Base-by-base conservation (phyloP, 2,888 invertebrate species). In the Plagodis dolabraria region DNA sequence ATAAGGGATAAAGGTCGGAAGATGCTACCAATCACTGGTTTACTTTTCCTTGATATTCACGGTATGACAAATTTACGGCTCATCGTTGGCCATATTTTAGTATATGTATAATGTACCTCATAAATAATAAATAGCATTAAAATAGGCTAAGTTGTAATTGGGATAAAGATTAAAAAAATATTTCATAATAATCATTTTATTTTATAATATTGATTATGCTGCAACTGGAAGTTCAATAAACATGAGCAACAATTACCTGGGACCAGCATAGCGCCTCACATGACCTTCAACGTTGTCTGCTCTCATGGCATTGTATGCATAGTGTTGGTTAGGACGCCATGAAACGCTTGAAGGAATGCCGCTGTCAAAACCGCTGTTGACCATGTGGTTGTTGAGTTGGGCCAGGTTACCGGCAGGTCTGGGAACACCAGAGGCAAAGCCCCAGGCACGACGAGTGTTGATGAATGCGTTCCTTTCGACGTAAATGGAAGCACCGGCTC, bases 391-490 rank as follows among this genome's bases (percentile, higher is more conserved):
- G 12, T 57, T 44, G n/a, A 54, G 42, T 47, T 59, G 47, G 5
- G 47, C 0, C n/a, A 60, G 7, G 40, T 22, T 10, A n/a, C 63
- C 63, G 11, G n/a, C 9, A 0, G 60, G 55, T 45, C 51, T 53
- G n/a, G 57, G 50, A 7, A 22, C 8, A 33, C 47, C 40, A 44
- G 46, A 4, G 8, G 59, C 50, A n/a, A 44, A 63, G 35, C 47
- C 61, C 61, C 61, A 62, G 33, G 42, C 54, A 11, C 47, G 47
- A 9, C 54, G 52, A 0, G 40, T 51, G 46, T 60, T 63, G 33
- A 60, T 35, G 42, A 63, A 63, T 0, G 36, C 34, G 53, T 63
- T 63, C 46, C 54, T 60, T 36, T 63, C 63, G 6, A 45, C 57
- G 49, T 55, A 60, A 36, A 64, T 42, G 2, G 5, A 9, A 48